Percentiles rank a stretch among this genome's conserved stretches.
Evolutionary conservation across 2,797 vertebrate species (phyloP).

Genomic region (Ptychobarbus kaznakovi): DNA sequence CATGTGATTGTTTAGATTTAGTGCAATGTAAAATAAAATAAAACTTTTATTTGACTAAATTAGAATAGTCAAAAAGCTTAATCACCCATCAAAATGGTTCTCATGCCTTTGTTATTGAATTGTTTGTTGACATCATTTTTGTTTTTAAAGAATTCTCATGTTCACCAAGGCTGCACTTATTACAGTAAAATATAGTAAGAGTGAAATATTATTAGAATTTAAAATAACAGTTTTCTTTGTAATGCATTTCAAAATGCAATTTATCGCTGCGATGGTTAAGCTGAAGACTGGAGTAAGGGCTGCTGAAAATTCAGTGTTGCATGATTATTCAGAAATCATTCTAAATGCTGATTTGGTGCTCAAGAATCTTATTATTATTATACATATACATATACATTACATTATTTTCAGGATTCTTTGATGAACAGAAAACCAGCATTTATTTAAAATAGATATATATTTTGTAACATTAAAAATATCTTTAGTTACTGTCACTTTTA

Average conservation of each 20-base stretch:
- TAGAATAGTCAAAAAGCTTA: too few species aligned
- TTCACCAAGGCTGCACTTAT: too few species aligned
- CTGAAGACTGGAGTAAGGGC: neutral
- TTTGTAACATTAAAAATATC: neutral
- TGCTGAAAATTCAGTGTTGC: neutral
- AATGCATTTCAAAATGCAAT: neutral
- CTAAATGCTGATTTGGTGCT: neutral
- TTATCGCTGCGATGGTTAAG: neutral
- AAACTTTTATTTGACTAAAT: neutral
- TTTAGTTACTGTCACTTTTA: neutral
- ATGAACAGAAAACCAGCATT: neutral
- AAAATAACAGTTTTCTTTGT: neutral
- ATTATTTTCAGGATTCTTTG: neutral
- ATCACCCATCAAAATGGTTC: too few species aligned
- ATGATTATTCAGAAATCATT: neutral
- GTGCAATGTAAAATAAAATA: neutral
- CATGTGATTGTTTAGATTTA: neutral
- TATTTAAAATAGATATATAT: fast-evolving
- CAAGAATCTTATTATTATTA: neutral
- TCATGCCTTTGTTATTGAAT: too few species aligned
- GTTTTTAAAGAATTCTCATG: too few species aligned
- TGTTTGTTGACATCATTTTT: too few species aligned
- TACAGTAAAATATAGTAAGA: neutral
- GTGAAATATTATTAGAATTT: neutral
- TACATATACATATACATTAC: too few species aligned